Evolutionary conservation across 2,888 invertebrate genomes (phyloP).

Genomic region (Epirrita christyi): DNA sequence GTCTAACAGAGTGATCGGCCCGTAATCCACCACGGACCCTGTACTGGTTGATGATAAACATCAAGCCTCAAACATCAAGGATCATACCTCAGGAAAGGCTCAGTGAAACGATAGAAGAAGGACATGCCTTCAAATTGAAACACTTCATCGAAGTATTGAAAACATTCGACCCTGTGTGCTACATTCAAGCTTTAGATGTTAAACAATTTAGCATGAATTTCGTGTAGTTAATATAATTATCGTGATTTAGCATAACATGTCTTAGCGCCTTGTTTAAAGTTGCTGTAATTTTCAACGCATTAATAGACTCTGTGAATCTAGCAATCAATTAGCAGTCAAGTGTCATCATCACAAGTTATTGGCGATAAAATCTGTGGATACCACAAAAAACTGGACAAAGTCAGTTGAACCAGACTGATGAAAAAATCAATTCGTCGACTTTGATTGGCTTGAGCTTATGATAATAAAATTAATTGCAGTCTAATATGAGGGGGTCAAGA

Average conservation of each 20-base stretch:
- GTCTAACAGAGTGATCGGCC: too few species aligned
- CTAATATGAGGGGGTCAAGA: too few species aligned
- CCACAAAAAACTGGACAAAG: conserved; percentile 25
- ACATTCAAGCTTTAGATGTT: neutral
- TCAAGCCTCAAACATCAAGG: too few species aligned
- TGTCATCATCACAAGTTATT: conserved; percentile 3
- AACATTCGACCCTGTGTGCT: neutral
- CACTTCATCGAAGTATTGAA: neutral
- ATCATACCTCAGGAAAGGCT: neutral
- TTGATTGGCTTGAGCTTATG: neutral
- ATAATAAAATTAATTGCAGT: neutral
- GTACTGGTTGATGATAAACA: too few species aligned
- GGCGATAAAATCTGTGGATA: conserved; percentile 11
- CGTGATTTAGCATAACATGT: neutral
- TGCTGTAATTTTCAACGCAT: conserved; percentile 5
- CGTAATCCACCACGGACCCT: too few species aligned
- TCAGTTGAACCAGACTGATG: conserved; percentile 28
- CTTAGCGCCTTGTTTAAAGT: neutral
- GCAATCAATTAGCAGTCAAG: conserved; percentile 11
- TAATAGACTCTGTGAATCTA: conserved; percentile 5
- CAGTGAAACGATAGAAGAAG: neutral
- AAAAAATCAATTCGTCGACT: conserved; percentile 22
- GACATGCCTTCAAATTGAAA: too few species aligned
- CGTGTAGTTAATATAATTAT: neutral
- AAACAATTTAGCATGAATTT: neutral